Evolutionary conservation across 2,113 vertebrate species (phyloP), one percentile per base, ranked within the genome.

Genomic region (Emydura subglobosa): DNA sequence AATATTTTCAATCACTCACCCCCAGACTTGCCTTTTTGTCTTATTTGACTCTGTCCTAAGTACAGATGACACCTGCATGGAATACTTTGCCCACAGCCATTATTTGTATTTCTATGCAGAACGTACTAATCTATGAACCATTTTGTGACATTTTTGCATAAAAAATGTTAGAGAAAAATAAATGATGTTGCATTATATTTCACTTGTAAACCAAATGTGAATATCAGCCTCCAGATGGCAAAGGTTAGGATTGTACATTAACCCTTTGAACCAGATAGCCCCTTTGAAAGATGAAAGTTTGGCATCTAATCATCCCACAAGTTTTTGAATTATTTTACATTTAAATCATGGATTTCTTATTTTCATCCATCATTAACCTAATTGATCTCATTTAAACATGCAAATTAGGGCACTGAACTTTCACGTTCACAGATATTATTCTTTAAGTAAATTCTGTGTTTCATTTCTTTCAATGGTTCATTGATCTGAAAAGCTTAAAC

Each of bases 361-460:
- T 97, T 98, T 96, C 87, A 98, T 96, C 95, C 81, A 94, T 97
- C 96, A 98, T 98, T 98, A 97, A 97, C 96, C 93, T 97, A 97
- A 97, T 97, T 97, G 95, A 97, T 96, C 92, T 97, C 91, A 97
- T 97, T 97, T 98, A 95, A 97, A 96, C 54, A 97, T 95, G 91
- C 83, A 97, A 97, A 97, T 96, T 92, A 89, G 91, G 82, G 47
- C 74, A 95, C 47, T 81, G 57, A 94, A 96, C 93, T 94, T 97
- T 92, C 54, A 88, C 96, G 74, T 89, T 93, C 88, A 88, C 44
- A 86, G 87, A 92, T 78, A 94, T 31, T 5, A 81, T 94, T 94
- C 90, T 92, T 92, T 85, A 85, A 84, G 89, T 79, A 78, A 85
- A 61, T 57, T 90, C 83, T 95, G 80, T 84, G 39, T 95, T 97